Evolutionary conservation across 2,797 vertebrate species (phyloP).

Genomic region (Propithecus perrieri): DNA sequence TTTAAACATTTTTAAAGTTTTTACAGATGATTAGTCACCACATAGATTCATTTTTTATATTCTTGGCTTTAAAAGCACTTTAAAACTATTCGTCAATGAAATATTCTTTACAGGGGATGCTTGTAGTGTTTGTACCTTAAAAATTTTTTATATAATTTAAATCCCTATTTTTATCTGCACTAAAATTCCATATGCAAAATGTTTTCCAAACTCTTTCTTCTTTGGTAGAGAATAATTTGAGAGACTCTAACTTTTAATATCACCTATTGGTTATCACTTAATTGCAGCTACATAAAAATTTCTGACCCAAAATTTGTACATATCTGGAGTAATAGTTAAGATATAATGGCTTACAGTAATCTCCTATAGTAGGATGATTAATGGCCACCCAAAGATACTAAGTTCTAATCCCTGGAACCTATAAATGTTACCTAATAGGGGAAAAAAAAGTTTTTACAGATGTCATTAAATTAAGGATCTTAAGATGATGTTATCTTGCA

Average conservation of each 20-base stretch:
- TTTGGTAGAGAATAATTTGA: background rate
- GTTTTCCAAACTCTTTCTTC: background rate
- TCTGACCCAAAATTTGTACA: background rate
- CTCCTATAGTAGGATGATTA: background rate
- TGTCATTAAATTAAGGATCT: background rate
- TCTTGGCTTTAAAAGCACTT: background rate
- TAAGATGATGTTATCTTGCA: background rate
- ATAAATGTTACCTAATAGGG: background rate
- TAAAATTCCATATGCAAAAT: conserved; percentile 37
- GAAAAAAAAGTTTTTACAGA: background rate
- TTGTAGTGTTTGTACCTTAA: background rate
- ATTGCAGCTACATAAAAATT: conserved; percentile 4
- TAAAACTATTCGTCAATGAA: background rate
- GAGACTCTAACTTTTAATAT: background rate
- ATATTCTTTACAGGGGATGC: background rate
- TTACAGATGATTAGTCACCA: background rate
- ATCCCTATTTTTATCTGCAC: background rate
- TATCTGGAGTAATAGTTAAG: background rate
- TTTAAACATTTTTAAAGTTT: background rate
- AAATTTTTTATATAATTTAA: conserved; percentile 13
- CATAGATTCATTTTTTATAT: background rate
- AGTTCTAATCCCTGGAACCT: background rate
- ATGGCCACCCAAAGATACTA: background rate
- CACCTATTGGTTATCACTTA: background rate
- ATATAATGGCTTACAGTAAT: background rate